Evolutionary conservation across 2,888 invertebrate species (phyloP), one percentile per base, ranked within the genome.

Genomic region (Anorthoa munda): DNA sequence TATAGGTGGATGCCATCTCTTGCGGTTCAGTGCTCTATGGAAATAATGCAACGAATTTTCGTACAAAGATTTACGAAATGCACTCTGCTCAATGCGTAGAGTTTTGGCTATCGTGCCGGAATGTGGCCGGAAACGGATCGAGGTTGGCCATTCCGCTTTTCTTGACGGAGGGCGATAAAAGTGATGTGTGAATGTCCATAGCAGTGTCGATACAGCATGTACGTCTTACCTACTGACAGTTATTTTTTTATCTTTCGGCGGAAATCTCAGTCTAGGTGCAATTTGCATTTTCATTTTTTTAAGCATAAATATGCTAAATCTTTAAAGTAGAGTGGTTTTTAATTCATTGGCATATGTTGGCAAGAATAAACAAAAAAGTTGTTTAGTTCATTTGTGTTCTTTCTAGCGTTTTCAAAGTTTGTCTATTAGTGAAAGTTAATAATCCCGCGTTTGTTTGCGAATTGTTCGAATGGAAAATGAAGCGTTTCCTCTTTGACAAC

Each of bases 381-480:
- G 31, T 31, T 31, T 31, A 31, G 5, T 7, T 31, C 31, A 31
- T 31, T 31, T 31, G 31, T 31, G 31, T 31, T 31, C 26, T 2
- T 4, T 26, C 3, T 26, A 26, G 4, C 26, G 26, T 26, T 26
- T 26, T 26, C 31, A 31, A 31, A 31, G 31, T 31, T 31, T 31
- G 31, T 31, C 31, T 31, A 5, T 31, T 31, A 31, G 31, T 31
- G 31, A 31, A 31, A 31, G 31, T 7, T 31, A 31, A 7, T 31
- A 39, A 39, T 39, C 39, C 26, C 23, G 31, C 58, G 45, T 39
- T 11, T 53, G 51, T 75, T 72, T 78, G 72, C 73, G 75, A 81
- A 81, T 87, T 87, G 85, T 87, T 85, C 75, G 80, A 83, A 85
- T 84, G 79, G 85, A 86, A 88, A 88, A 90, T 86, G 84, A 86